Evolutionary conservation across 2,888 invertebrate species (phyloP), one percentile per base, ranked within the genome.

Genomic region (Idaea aversata): DNA sequence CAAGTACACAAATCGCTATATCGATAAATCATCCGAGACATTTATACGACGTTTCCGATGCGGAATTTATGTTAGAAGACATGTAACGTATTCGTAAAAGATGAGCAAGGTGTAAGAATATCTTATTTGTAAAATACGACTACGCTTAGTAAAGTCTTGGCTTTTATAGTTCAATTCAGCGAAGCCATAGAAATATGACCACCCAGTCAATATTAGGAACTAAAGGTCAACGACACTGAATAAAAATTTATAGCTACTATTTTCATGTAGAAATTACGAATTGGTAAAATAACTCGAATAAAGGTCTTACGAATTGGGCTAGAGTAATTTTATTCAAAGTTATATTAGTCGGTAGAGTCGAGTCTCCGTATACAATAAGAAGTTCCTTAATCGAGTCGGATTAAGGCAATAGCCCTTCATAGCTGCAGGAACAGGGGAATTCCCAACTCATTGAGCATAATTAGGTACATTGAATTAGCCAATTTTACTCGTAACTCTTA

Each of bases 1-100:
- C 47, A 76, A 79, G 77, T 79, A 77, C 71, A 73, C 67, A 75
- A 73, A 79, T 77, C 80, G 74, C 76, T 68, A 77, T 78, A 80
- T 77, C 75, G 67, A 77, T 75, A 71, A 65, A 64, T 63, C 63
- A 35, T 69, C 64, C 58, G 72, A 65, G 73, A 68, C 71, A 70
- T 16, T 59, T 15, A 59, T 15, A 73, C 73, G 71, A 10, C 62
- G 74, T 75, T 70, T 69, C 66, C 64, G 67, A 65, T 64, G 64
- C 69, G 61, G 35, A 63, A 63, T 62, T 61, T 67, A 74, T 70
- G 63, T 66, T 67, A 70, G 72, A 67, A 70, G 66, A 67, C 58
- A 63, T 65, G 65, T 65, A 66, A 73, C 71, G 73, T 67, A 68
- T 67, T 25, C 57, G 47, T 67, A 66, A 65, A 64, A 71, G 70